Evolutionary conservation across 2,113 vertebrate genomes (phyloP).

Genomic region (Chaetodon auriga): DNA sequence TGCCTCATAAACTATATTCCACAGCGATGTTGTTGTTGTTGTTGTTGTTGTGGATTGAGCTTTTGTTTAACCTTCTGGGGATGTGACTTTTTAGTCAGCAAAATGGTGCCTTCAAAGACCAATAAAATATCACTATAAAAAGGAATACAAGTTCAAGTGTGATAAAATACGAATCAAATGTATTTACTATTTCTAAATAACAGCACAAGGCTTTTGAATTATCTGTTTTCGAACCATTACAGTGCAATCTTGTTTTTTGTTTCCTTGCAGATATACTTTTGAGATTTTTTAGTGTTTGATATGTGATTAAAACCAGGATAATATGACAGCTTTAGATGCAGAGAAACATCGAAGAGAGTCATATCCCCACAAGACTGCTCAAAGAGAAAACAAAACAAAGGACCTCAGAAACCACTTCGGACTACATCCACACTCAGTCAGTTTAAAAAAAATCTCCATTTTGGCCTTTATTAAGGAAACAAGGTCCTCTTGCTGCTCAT

Average conservation of each 20-base stretch:
- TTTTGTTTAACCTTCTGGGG: slow-evolving; percentile 8
- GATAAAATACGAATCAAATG: not conserved
- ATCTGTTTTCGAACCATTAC: not conserved
- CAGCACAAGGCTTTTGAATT: not conserved
- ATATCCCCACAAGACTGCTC: not conserved
- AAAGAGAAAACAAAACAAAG: slow-evolving; percentile 4
- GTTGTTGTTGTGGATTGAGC: not conserved
- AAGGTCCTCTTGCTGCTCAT: not conserved
- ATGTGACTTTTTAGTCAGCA: slow-evolving; percentile 4
- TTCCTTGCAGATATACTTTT: not conserved
- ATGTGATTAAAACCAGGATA: not conserved
- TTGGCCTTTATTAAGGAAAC: not conserved
- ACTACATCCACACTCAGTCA: not conserved
- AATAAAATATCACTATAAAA: slow-evolving; percentile 2
- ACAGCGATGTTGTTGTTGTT: not conserved
- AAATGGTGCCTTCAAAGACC: not conserved
- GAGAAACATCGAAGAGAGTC: not conserved
- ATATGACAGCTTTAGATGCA: not conserved
- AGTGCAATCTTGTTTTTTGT: not conserved
- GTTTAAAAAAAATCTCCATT: slow-evolving; percentile 1
- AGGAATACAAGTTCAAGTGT: not conserved
- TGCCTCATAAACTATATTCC: slow-evolving; percentile 54
- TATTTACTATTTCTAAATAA: not conserved
- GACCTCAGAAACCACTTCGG: slow-evolving; percentile 1
- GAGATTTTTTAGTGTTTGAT: not conserved